Conservation (phyloP, 2,797 vertebrate species). For the Carduelis carduelis region DNA sequence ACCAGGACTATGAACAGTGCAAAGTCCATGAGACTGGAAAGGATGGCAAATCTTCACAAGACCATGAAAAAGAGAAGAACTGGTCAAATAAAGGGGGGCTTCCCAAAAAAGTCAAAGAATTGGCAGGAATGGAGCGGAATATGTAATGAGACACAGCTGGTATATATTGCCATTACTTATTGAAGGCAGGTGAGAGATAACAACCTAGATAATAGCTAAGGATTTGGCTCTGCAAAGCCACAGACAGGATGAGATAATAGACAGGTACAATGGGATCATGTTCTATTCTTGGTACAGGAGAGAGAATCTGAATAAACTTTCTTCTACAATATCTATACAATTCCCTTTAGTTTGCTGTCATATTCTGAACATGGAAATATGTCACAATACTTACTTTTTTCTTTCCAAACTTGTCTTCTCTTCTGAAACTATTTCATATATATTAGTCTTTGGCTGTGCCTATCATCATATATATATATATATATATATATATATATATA, state of each 20-base stretch:
- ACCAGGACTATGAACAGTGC: not conserved
- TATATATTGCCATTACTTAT: not conserved
- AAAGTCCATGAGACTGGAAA: not conserved
- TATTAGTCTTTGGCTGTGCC: not conserved
- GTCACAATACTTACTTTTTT: not conserved
- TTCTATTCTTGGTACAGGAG: not conserved
- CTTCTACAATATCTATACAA: not conserved
- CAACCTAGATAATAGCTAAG: not conserved
- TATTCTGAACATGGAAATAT: not conserved
- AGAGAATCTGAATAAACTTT: not conserved
- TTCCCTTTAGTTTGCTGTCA: not conserved
- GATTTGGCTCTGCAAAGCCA: not conserved
- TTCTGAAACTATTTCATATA: not conserved
- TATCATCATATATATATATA: rapidly evolving
- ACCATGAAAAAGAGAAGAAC: not conserved
- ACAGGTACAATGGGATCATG: not conserved
- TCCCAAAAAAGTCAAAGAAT: not conserved
- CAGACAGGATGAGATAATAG: not conserved
- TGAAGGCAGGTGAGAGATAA: not conserved
- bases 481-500: rapidly evolving
- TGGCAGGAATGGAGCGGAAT: not conserved
- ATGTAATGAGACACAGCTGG: not conserved
- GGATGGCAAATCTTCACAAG: not conserved
- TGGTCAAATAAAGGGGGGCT: not conserved
- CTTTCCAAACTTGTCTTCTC: not conserved